Evolutionary conservation across 2,113 vertebrate genomes (phyloP), one percentile per base, ranked within the genome.

Genomic region (Colinus virginianus): DNA sequence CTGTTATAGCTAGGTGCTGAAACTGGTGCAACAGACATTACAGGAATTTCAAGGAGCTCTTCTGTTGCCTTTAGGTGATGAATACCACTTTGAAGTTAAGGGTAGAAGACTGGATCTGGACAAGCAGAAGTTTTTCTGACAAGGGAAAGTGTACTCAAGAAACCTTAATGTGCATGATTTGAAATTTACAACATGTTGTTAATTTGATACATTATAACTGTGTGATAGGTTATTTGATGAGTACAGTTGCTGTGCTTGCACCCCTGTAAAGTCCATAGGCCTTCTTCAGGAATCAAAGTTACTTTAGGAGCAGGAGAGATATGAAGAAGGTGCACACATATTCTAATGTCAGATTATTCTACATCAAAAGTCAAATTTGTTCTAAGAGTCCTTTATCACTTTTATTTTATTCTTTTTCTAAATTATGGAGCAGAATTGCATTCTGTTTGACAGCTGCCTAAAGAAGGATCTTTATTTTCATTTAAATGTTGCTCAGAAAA

Each of bases 121-220:
- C n/a, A 48, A 48, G 19, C 23, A 38, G 30, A 75, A 71, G 5
- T 72, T 63, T n/a, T 45, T 82, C 21, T 32, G 23, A 51, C 20
- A 1, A 0, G 49, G n/a, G 6, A 19, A 36, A 38, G 14, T 4
- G 9, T 62, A 32, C 7, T 11, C 6, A 2, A 66, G 21, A 23
- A 42, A 40, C 28, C 12, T 59, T 38, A 1, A 19, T 42, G 9
- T 42, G 8, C 5, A 2, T 34, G 58, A 20, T n/a, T 84, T 91
- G 13, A 71, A 89, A 58, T 42, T 43, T 58, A 6, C 0, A 0
- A 38, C 6, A 4, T 48, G 8, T 1, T 80, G 40, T 72, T 78
- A 12, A 11, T 86, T 53, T 42, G 7, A 22, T 78, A 40, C 8
- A 2, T 51, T 63, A 3, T 59, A 63, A 19, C 8, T 7, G 2